Base-by-base conservation (phyloP, 2,113 vertebrate genomes). In the Rhinichthys klamathensis region DNA sequence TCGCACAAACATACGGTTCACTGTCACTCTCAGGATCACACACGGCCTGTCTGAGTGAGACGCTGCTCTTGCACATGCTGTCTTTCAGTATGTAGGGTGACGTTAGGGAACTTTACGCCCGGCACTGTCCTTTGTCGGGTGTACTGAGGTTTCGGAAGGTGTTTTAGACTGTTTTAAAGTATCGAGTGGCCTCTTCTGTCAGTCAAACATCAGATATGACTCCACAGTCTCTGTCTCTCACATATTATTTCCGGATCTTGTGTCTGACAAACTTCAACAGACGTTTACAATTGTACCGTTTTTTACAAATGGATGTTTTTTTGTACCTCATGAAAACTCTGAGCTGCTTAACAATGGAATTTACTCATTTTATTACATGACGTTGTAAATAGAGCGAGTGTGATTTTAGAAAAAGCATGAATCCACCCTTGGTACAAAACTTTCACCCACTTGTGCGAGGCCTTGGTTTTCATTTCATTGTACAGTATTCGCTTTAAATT, bases 251-350 rank as follows among this genome's bases (percentile, higher is more conserved):
- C 54, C 30, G 65, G 69, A 72, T 83, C 32, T 84, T 83, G 44
- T 81, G 60, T 81, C 61, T 69, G 79, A 23, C 51, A 38, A 65
- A 69, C 7, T 83, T 49, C 46, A 21, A 51, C 82, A 86, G 70
- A 88, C 81, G 88, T 88, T 88, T 87, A 89, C 86, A 88, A 85
- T 80, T 80, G 82, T 87, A 85, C 80, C 78, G 54, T 84, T 87
- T 87, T 87, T 49, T 84, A 86, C 84, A 80, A 72, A 80, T 76
- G 78, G 70, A 85, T 86, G 81, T 73, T 89, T 84, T 85, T 86
- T 76, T 76, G 84, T 89, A 89, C 72, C 87, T 89, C 87, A 84
- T 86, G 63, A 27, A 70, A 76, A 82, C 61, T 80, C 58, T 86
- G 44, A 88, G 65, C 73, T 82, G 72, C 78, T 82, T 32, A 30